Conservation (phyloP, 2,113 vertebrate genomes). For the Pteruthius melanotis region DNA sequence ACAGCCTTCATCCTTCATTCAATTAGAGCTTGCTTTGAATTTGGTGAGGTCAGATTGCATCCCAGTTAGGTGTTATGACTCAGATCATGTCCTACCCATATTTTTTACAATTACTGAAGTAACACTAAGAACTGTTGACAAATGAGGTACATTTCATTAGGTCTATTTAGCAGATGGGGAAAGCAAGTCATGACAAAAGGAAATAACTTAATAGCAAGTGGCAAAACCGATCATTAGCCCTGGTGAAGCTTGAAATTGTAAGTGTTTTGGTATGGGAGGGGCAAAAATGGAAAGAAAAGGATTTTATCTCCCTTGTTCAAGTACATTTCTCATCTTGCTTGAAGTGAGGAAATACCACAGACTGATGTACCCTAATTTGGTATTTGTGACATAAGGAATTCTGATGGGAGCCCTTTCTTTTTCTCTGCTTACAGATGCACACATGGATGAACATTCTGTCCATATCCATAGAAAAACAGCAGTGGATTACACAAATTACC, state of each 20-base stretch:
- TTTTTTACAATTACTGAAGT: not conserved
- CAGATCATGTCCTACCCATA: not conserved
- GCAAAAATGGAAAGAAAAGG: not conserved
- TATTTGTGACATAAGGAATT: not conserved
- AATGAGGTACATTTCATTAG: not conserved
- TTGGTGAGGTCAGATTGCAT: conserved; percentile 6
- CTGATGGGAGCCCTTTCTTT: not conserved
- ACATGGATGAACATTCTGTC: not conserved
- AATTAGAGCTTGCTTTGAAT: conserved; percentile 2
- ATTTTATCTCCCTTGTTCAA: not conserved
- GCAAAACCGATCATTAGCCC: accelerated
- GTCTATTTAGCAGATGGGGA: not conserved
- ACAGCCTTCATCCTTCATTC: not conserved
- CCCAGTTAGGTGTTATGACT: not conserved
- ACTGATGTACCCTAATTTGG: not conserved
- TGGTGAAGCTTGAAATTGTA: not conserved
- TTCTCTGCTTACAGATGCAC: not conserved
- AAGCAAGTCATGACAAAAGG: not conserved
- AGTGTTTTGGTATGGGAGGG: not conserved
- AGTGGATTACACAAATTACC: not conserved
- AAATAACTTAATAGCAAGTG: not conserved
- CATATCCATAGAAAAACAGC: not conserved
- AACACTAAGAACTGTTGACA: not conserved
- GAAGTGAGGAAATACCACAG: not conserved
- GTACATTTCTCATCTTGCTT: not conserved